phyloP scores from a whole-genome alignment of 1,140 invertebrate genomes.

The Heliconius hermathena region DNA sequence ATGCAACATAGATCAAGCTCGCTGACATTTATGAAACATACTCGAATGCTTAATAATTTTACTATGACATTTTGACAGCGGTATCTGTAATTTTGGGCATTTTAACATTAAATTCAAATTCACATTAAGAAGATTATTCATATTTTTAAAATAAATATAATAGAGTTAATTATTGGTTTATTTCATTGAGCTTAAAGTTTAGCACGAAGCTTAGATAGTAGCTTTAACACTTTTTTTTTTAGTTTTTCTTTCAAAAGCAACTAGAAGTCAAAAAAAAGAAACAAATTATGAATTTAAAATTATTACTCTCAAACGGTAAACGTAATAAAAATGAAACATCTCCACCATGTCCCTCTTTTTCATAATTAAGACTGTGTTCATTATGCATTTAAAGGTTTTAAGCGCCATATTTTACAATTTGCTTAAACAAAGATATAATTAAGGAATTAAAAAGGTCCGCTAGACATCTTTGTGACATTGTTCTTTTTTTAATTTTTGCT shows the following conservation, averaged over 20 bases:
- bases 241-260: no score
- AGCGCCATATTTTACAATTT: slow-evolving; percentile 1
- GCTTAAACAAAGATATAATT: slow-evolving; percentile 14
- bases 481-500: not conserved
- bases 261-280: not conserved
- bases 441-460: not conserved
- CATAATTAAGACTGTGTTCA: slow-evolving; percentile 5
- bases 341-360: not conserved
- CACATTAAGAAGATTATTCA: no score
- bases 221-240: no score
- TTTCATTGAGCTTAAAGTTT: no score
- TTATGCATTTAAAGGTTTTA: slow-evolving; percentile 13
- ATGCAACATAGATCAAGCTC: not conserved
- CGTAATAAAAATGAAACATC: not conserved
- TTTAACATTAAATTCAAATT: no score
- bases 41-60: not conserved
- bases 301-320: not conserved
- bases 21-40: not conserved
- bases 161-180: not conserved
- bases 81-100: not conserved
- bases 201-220: no score
- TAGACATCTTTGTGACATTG: not conserved
- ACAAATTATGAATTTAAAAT: not conserved
- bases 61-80: not conserved
- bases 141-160: no score